Conservation (phyloP, 2,797 vertebrate species). For the Pteropus rufus region DNA sequence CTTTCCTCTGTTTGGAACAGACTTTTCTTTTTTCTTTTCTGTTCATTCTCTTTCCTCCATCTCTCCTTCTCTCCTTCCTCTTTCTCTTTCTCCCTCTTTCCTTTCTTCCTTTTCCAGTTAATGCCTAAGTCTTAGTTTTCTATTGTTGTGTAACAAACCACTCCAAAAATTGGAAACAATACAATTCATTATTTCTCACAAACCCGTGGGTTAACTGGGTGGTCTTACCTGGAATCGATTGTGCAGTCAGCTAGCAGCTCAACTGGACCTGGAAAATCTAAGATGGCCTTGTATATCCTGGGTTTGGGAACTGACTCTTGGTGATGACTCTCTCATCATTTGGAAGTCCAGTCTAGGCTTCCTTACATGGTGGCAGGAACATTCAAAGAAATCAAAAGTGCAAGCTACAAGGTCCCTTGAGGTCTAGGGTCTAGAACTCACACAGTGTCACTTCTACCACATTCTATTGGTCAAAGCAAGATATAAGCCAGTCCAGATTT, state of each 20-base stretch:
- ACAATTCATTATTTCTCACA: background rate
- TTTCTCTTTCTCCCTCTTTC: background rate
- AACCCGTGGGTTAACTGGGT: background rate
- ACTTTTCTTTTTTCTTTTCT: background rate
- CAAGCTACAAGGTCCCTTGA: background rate
- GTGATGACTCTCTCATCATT: background rate
- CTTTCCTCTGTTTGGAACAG: background rate
- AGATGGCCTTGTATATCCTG: background rate
- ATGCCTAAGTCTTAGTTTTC: background rate
- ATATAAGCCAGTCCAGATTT: background rate
- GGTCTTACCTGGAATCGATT: background rate
- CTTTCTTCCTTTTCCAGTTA: background rate
- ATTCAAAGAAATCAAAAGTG: conserved; percentile 2
- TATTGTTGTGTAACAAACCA: background rate
- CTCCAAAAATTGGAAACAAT: background rate
- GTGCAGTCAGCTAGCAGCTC: background rate
- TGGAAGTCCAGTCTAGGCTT: background rate
- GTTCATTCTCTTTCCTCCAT: background rate
- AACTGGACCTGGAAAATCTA: background rate
- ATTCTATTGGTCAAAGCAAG: background rate
- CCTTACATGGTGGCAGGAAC: background rate
- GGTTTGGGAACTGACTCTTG: background rate
- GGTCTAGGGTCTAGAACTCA: background rate
- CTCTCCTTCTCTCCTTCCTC: too few relatives aligned
- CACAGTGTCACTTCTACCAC: background rate